Base-by-base conservation (phyloP, 37 sponge, comb jelly and placozoan species). In the Beroe forskalii region DNA sequence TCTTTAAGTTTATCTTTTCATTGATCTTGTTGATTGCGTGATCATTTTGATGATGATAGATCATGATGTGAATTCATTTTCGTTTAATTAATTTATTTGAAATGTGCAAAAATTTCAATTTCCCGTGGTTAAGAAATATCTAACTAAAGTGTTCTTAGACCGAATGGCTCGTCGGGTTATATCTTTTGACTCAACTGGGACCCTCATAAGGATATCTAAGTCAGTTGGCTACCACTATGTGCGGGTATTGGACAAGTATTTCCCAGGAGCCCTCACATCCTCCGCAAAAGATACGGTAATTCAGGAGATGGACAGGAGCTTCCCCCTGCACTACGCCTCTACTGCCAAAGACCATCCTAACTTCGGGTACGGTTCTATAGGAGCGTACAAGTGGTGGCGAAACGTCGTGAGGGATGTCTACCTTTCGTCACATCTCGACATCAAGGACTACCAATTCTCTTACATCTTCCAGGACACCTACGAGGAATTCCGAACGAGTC, bases 351-450 rank as follows among this genome's bases (percentile, higher is more conserved):
- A 22, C 9, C 19, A 44, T n/a, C 86, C 86, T 6, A 80, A 80
- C 48, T 80, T 80, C 42, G 86, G 86, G 27, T 30, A 80, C 30
- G 86, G 86, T 24, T 42, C 40, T 80, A 80, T 80, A 23, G 86
- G 86, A 1, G 1, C 30, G 1, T 44, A 80, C 48, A 37, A 40
- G 8, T 80, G 86, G 86, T 80, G 86, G 86, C 39, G 27, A 23
- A 37, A 37, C 0, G 40, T 80, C 0, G 86, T 80, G 4, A 23
- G 86, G 20, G 48, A 80, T 2, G 24, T 41, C 4, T 80, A 44
- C 20, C 86, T 80, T 0, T 80, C 86, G 6, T 41, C 86, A 9
- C 1, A 80, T 48, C 12, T 80, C 55, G 86, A 80, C 55, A 80
- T 80, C 38, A 41, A 44, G 55, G 86, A 80, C 30, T 80, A 80